These are phyloP conservation scores for Timema cristinae DNA, from an alignment of 2,888 invertebrate species.

Conservation along the genomic window DNA sequence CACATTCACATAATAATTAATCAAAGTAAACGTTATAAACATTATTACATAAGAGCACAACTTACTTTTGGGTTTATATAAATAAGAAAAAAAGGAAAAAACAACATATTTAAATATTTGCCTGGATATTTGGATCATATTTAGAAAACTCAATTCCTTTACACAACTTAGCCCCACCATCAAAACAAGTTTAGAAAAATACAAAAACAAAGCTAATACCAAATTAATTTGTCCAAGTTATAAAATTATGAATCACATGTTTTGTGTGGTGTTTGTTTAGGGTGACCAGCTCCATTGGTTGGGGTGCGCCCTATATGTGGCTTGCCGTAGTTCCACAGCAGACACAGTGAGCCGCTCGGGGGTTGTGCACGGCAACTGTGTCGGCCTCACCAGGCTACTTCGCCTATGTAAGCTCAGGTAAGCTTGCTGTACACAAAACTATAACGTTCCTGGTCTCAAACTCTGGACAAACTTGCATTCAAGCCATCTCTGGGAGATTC, in stretches of 20 bases:
- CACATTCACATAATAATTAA: no score
- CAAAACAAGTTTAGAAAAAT: no score
- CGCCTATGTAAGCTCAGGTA: constrained; percentile 86
- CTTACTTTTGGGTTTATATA: no score
- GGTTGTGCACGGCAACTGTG: constrained; percentile 82
- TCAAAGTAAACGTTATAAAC: no score
- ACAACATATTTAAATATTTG: no score
- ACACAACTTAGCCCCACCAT: no score
- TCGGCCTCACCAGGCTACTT: constrained; percentile 85
- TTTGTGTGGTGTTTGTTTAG: constrained; percentile 48
- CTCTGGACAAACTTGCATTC: no score
- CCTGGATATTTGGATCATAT: no score
- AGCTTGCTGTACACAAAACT: not conserved
- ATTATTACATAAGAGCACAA: no score
- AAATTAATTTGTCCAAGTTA: not conserved
- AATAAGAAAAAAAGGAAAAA: no score
- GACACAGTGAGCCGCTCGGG: constrained; percentile 73
- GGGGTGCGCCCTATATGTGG: constrained; percentile 89
- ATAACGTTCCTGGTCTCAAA: not conserved
- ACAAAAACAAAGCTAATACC: not conserved
- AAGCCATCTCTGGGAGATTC: no score
- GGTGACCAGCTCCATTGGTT: constrained; percentile 91
- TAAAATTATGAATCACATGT: not conserved
- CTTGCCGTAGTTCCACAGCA: constrained; percentile 73
- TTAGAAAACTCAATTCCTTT: no score